Evolutionary conservation across 2,113 vertebrate species (phyloP), one percentile per base, ranked within the genome.

Genomic region (Etheostoma cragini): DNA sequence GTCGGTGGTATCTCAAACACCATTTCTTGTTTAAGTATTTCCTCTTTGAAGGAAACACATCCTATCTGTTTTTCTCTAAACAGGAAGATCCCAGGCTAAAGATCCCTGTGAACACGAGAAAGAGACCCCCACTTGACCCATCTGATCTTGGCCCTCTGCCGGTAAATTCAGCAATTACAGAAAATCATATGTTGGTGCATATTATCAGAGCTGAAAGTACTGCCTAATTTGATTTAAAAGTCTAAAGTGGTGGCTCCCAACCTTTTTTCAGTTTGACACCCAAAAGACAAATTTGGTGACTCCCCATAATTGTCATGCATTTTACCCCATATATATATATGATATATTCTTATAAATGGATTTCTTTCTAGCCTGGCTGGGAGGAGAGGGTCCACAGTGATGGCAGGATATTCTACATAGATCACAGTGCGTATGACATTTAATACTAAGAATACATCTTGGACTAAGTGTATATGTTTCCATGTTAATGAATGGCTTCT

Each of bases 341-440:
- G 8, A 38, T 8, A 38, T 38, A 38, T 8, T 38, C 35, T 38
- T 38, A 38, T 38, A 42, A 11, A 8, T 42, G 38, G 10, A 8
- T 89, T 74, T 11, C 42, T 90, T 81, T 88, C 19, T 80, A 99
- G 98, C 97, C 98, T 90, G 97, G 98, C 5, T 99, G 98, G 98
- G 98, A 99, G 89, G 98, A 99, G 89, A 95, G 98, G 80, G 94
- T 97, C 72, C 98, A 99, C 90, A 96, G 94, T 35, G 98, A 99
- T 58, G 98, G 97, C 82, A 96, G 98, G 85, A 94, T 96, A 89
- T 99, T 99, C 94, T 99, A 97, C 93, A 99, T 99, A 81, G 97
- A 99, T 93, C 98, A 99, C 93, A 97, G 98, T 99, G 94, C 3
- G 97, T 95, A 74, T 60, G 26, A 13, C n/a, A 8, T 45, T 64